Base-by-base conservation (phyloP, 2,888 invertebrate species). In the Fissipunctia ypsillon region DNA sequence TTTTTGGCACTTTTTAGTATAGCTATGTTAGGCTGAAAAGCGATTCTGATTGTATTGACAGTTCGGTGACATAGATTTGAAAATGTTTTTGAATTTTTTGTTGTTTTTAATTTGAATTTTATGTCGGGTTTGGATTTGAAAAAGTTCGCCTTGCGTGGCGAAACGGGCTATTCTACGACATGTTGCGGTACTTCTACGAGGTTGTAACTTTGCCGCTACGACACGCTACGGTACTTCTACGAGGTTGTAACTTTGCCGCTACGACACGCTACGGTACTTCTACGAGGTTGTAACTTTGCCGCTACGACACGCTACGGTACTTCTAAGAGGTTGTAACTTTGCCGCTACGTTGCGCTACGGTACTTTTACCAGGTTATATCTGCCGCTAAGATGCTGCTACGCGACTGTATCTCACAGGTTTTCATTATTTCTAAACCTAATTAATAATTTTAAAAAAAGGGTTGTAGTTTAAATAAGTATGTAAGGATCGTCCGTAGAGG, bases 61-160 rank as follows among this genome's bases (percentile, higher is more conserved):
- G 83, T 74, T 69, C 64, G 73, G 74, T 83, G 88, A 80, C 85
- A 83, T 84, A 74, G 71, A 81, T 88, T 88, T 66, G 65, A 83
- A 77, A 75, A 54, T 60, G 16, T 59, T 76, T 87, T 83, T 72
- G 60, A 86, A 87, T 41, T 50, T 68, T 50, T 19, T 65, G 60
- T 76, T 69, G 69, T n/a, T 77, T 69, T 67, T 68, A 28, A 10
- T 57, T 69, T 48, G 45, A 12, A 16, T 80, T 59, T 45, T 57
- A 48, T 28, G 50, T 22, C n/a, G 48, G 60, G 16, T 9, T 25
- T 0, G 4, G 0, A 0, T 50, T 35, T 41, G 22, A 25, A 28
- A 59, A 10, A 3, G 12, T 25, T 22, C 4, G 16, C 14, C 6
- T 38, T 63, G 31, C 14, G 3, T 9, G 5, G 19, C 35, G 5